phyloP scores from a whole-genome alignment of 2,888 invertebrate genomes.

The Meloe dianella region DNA sequence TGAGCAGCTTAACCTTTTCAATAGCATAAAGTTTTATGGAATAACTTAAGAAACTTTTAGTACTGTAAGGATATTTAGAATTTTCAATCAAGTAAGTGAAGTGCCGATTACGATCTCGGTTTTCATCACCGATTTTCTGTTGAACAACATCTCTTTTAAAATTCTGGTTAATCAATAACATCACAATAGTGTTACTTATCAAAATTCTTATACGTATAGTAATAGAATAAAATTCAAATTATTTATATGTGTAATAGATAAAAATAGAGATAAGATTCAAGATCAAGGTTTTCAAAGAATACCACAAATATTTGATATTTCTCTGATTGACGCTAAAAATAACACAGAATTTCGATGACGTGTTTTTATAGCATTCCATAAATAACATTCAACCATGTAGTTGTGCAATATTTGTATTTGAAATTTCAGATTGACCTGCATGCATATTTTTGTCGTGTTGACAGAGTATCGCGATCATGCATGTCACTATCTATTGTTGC shows the following conservation, averaged over 20 bases:
- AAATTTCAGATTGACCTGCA: conserved; percentile 10
- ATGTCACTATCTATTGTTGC: conserved; percentile 34
- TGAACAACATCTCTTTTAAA: neutral
- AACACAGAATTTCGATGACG: neutral
- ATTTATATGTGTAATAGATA: no score
- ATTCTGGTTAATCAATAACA: neutral
- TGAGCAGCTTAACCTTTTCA: neutral
- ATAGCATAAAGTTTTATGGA: neutral
- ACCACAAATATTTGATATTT: neutral
- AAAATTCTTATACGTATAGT: no score
- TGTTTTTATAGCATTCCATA: neutral
- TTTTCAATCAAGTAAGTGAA: neutral
- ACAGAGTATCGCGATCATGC: conserved; percentile 28
- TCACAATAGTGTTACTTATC: neutral
- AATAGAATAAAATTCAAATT: no score
- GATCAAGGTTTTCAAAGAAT: no score
- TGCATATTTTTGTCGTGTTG: conserved; percentile 31
- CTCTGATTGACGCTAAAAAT: neutral
- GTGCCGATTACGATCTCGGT: neutral
- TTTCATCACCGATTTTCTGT: neutral
- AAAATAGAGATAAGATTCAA: no score
- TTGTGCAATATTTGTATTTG: neutral
- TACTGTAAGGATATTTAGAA: neutral
- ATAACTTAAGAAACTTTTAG: conserved; percentile 3
- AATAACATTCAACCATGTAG: neutral